Conservation (phyloP, 2,797 vertebrate species). For the Argyrosomus regius region DNA sequence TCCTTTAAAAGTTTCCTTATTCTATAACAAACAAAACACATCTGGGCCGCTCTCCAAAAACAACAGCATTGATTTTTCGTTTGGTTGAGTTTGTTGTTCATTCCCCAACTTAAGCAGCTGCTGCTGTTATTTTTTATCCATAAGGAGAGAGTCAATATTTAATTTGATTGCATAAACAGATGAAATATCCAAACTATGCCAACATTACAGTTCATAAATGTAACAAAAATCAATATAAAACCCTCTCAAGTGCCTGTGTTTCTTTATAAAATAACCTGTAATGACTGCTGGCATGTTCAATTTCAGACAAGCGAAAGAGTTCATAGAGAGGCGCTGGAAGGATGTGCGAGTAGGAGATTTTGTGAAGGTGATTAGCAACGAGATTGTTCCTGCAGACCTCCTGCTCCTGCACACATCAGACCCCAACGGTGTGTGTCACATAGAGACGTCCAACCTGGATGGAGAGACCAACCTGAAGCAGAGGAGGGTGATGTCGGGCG, state of each 20-base stretch:
- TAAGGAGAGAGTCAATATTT: conserved; percentile 34
- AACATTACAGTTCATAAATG: conserved; percentile 25
- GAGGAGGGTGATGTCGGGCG: conserved; percentile 85
- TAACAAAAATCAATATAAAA: conserved; percentile 19
- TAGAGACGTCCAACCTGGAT: conserved; percentile 94
- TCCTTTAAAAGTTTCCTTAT: conserved; percentile 5
- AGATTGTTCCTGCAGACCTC: conserved; percentile 93
- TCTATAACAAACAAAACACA: conserved; percentile 19
- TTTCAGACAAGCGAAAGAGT: conserved; percentile 85
- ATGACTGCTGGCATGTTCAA: conserved; percentile 29
- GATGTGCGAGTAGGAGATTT: conserved; percentile 95
- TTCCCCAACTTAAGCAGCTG: conserved; percentile 19
- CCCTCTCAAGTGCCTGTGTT: neutral
- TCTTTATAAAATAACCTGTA: neutral
- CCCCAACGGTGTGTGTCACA: conserved; percentile 89
- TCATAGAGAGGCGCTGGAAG: conserved; percentile 89
- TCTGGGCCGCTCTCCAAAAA: conserved; percentile 30
- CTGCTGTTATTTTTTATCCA: conserved; percentile 9
- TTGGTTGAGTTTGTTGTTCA: conserved; percentile 27
- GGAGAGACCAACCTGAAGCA: conserved; percentile 97
- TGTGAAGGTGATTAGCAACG: conserved; percentile 90
- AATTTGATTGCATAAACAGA: conserved; percentile 27
- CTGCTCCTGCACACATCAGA: conserved; percentile 93
- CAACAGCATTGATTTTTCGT: conserved; percentile 43
- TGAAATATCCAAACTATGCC: neutral